Conservation (phyloP, 1,140 invertebrate genomes). For the Chymomyza costata region DNA sequence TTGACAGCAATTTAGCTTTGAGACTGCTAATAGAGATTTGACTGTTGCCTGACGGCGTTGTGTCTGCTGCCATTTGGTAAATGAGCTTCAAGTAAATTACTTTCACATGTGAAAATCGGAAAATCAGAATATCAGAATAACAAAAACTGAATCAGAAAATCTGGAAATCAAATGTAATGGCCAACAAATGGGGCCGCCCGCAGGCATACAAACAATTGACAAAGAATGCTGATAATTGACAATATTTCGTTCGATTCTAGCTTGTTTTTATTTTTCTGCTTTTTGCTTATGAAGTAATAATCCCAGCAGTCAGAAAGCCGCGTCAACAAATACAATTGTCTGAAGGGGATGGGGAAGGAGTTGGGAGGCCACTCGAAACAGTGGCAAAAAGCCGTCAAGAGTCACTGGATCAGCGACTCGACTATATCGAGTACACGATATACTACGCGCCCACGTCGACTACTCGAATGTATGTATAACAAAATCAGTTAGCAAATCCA, state of each 20-base stretch:
- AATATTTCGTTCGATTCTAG: constrained; percentile 30
- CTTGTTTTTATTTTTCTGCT: constrained; percentile 36
- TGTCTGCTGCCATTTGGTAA: not conserved
- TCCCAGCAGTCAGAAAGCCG: constrained; percentile 37
- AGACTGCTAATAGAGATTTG: constrained; percentile 42
- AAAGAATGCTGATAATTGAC: constrained; percentile 70
- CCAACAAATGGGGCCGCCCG: not conserved
- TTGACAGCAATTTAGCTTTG: constrained; percentile 59
- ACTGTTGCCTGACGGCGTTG: constrained; percentile 29
- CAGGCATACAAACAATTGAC: constrained; percentile 27
- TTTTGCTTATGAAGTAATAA: constrained; percentile 72
- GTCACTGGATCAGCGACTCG: not conserved
- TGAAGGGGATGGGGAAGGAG: constrained; percentile 14
- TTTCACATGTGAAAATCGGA: constrained; percentile 66
- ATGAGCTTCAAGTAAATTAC: constrained; percentile 42
- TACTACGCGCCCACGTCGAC: constrained; percentile 13
- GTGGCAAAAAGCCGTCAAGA: constrained; percentile 11
- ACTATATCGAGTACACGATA: not conserved
- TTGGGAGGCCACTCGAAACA: constrained; percentile 26
- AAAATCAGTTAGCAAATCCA: constrained; percentile 72
- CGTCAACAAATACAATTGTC: constrained; percentile 72
- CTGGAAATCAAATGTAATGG: not conserved
- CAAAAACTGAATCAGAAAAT: not conserved
- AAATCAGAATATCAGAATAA: not conserved
- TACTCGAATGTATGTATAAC: too few species aligned